phyloP scores from a whole-genome alignment of 2,113 vertebrate genomes.

The Galbula dea region DNA sequence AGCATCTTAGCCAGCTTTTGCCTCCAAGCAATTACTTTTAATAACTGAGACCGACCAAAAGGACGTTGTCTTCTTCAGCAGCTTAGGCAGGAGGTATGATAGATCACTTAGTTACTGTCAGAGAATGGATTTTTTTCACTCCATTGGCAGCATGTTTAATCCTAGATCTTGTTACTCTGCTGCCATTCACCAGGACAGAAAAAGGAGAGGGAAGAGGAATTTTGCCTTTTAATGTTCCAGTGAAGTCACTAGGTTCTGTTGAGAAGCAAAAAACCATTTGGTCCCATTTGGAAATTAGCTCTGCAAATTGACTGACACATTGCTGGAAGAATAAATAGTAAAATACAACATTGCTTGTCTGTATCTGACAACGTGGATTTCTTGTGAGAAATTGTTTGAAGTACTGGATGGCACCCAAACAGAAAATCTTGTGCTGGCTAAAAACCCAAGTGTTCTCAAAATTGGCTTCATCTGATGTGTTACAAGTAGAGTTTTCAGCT shows the following conservation, averaged over 20 bases:
- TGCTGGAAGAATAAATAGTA: slow-evolving; percentile 39
- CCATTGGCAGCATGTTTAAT: slow-evolving; percentile 47
- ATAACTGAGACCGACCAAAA: slow-evolving; percentile 68
- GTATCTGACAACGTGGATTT: not conserved
- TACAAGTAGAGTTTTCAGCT: slow-evolving; percentile 2
- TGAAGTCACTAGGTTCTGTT: not conserved
- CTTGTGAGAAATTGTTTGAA: slow-evolving; percentile 37
- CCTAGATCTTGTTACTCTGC: slow-evolving; percentile 14
- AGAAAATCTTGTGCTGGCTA: not conserved
- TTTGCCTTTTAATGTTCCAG: slow-evolving; percentile 23
- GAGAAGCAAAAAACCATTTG: slow-evolving; percentile 53
- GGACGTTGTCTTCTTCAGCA: slow-evolving; percentile 52
- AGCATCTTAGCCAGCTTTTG: slow-evolving; percentile 46
- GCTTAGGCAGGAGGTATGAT: slow-evolving; percentile 56
- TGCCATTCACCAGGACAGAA: not conserved
- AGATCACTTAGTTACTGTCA: slow-evolving; percentile 65
- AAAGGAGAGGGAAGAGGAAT: not conserved
- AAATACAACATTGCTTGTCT: not conserved
- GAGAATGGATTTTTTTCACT: slow-evolving; percentile 66
- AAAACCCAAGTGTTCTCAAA: slow-evolving; percentile 13
- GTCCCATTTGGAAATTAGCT: slow-evolving; percentile 68
- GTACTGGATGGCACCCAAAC: slow-evolving; percentile 36
- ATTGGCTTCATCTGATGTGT: not conserved
- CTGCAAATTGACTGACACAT: slow-evolving; percentile 54
- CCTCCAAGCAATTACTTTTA: slow-evolving; percentile 61